Conservation (phyloP, 2,888 invertebrate species). For the Hirtodrosophila cameraria region DNA sequence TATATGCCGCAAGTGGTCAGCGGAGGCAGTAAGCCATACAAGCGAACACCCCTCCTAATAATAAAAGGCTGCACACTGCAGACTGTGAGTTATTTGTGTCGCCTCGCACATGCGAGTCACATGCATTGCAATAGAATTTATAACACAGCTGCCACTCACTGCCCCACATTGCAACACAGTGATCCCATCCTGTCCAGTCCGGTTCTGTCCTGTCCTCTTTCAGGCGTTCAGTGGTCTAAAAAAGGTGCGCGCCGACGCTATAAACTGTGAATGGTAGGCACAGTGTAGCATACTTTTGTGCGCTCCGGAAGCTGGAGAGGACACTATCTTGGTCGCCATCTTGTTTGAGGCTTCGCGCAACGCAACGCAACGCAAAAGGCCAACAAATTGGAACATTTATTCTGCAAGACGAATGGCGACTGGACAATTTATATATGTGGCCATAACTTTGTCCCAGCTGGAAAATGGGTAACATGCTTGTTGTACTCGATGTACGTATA, state of each 20-base stretch:
- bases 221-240: slow-evolving; percentile 8
- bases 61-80: slow-evolving; percentile 62
- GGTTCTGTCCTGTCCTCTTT: neutral
- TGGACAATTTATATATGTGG: slow-evolving; percentile 82
- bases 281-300: slow-evolving; percentile 61
- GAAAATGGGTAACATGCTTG: slow-evolving; percentile 18
- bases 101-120: slow-evolving; percentile 44
- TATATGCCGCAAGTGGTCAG: slow-evolving; percentile 80
- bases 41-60: slow-evolving; percentile 38
- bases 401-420: slow-evolving; percentile 83
- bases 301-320: slow-evolving; percentile 44
- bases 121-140: slow-evolving; percentile 71
- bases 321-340: slow-evolving; percentile 55
- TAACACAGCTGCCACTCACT: slow-evolving; percentile 30
- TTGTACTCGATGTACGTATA: neutral
- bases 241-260: slow-evolving; percentile 68
- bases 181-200: too few species aligned
- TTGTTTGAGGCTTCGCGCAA: slow-evolving; percentile 48
- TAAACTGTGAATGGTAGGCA: slow-evolving; percentile 43
- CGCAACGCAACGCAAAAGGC: slow-evolving; percentile 60
- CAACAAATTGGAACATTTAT: slow-evolving; percentile 84
- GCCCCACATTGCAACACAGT: neutral
- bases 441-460: slow-evolving; percentile 66
- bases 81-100: slow-evolving; percentile 76
- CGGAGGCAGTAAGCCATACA: slow-evolving; percentile 4